Percentiles rank a stretch among this genome's conserved stretches.
Conservation (phyloP, 2,888 invertebrate species). For the Heliconius sara region DNA sequence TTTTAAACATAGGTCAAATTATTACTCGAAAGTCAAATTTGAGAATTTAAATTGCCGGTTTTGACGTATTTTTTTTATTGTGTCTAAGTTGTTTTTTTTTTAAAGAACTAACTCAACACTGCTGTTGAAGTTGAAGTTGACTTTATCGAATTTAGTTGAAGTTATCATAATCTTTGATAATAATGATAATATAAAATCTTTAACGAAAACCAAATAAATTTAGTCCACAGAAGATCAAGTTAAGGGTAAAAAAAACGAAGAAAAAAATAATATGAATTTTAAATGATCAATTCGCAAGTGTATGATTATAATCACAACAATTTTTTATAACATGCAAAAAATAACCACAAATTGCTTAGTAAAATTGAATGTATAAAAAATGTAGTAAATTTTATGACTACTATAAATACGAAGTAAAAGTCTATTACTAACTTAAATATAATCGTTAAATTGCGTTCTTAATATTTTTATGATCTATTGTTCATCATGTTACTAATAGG, state of each 20-base stretch:
- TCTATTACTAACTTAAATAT: constrained; percentile 25
- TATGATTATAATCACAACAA: background rate
- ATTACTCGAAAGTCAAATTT: background rate
- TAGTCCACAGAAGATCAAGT: background rate
- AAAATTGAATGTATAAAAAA: background rate
- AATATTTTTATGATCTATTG: constrained; percentile 48
- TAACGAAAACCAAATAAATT: background rate
- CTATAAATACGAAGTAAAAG: constrained; percentile 18
- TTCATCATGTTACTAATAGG: constrained; percentile 48
- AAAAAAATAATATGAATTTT: background rate
- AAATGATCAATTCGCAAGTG: background rate
- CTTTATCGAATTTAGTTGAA: too few species aligned
- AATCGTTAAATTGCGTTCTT: constrained; percentile 35
- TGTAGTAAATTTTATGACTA: constrained; percentile 13
- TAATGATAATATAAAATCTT: too few species aligned
- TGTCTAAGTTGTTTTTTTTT: too few species aligned
- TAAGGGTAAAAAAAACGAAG: background rate
- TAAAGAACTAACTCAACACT: too few species aligned
- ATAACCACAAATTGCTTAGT: background rate
- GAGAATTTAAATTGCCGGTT: too few species aligned
- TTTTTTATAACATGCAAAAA: background rate
- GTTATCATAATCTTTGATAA: too few species aligned
- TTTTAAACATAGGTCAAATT: background rate
- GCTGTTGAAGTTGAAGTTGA: too few species aligned
- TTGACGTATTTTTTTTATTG: too few species aligned